Conservation (phyloP, 2,113 vertebrate genomes). For the Albula glossodonta region DNA sequence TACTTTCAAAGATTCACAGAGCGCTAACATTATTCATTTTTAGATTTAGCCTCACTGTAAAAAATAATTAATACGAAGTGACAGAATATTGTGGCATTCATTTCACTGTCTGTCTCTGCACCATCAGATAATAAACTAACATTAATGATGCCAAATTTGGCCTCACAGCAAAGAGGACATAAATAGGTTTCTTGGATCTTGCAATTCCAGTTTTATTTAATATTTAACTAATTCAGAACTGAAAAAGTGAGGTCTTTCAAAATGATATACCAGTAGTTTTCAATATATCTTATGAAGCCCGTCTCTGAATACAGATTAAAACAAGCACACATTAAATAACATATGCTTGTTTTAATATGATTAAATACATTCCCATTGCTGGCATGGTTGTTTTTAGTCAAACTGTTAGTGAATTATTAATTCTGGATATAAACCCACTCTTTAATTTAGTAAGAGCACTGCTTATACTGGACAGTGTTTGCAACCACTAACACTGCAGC, state of each 20-base stretch:
- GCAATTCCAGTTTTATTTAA: background rate
- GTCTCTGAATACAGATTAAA: background rate
- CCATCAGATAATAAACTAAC: too few species aligned
- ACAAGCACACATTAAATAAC: background rate
- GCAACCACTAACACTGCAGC: too few species aligned
- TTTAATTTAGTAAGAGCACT: too few species aligned
- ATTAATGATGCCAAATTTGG: too few species aligned
- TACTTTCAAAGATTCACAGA: background rate
- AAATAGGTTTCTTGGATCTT: background rate
- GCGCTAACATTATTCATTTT: background rate
- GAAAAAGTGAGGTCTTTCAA: too few species aligned
- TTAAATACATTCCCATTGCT: background rate
- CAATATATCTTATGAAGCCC: background rate
- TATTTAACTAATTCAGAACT: background rate
- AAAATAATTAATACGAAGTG: background rate
- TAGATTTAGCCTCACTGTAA: background rate
- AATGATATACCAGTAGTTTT: too few species aligned
- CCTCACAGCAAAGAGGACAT: too few species aligned
- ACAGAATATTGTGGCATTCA: background rate
- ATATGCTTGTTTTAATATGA: background rate
- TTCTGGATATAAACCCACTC: too few species aligned
- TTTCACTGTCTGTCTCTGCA: background rate
- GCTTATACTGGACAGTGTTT: too few species aligned
- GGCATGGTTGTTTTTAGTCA: too few species aligned
- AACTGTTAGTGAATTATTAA: too few species aligned